Percentiles rank a stretch among this genome's conserved stretches.
Conservation (phyloP, 2,797 vertebrate species). For the Tapirus indicus region DNA sequence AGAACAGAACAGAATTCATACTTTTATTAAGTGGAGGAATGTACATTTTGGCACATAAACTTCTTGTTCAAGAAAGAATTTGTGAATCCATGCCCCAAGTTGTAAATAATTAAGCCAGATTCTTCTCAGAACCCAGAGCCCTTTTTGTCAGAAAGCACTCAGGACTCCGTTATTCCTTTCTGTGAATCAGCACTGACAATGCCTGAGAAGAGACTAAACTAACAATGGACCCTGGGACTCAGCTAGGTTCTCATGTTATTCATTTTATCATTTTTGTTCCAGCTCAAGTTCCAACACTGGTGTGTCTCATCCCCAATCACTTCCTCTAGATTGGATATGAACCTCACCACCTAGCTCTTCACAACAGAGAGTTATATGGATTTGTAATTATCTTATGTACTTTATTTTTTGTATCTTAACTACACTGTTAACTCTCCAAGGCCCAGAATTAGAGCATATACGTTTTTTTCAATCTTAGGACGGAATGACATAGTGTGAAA, state of each 20-base stretch:
- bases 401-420: neutral
- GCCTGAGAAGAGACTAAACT: neutral
- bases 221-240: neutral
- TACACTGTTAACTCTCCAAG: neutral
- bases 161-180: neutral
- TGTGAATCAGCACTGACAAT: neutral
- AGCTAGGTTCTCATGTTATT: neutral
- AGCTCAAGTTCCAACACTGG: neutral
- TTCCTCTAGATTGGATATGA: neutral
- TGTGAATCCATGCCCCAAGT: neutral
- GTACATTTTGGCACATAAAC: conserved; percentile 32
- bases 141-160: neutral
- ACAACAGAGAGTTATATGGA: neutral
- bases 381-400: neutral
- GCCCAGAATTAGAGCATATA: neutral
- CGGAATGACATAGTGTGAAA: neutral
- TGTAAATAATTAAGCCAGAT: conserved; percentile 70
- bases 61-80: conserved; percentile 55
- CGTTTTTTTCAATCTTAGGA: neutral
- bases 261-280: neutral
- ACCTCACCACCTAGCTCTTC: neutral
- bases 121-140: conserved; percentile 55
- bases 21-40: conserved; percentile 25
- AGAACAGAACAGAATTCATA: conserved; percentile 59
- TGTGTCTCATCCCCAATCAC: neutral